phyloP scores from a whole-genome alignment of 2,113 vertebrate species.

The Pyxicephalus adspersus region DNA sequence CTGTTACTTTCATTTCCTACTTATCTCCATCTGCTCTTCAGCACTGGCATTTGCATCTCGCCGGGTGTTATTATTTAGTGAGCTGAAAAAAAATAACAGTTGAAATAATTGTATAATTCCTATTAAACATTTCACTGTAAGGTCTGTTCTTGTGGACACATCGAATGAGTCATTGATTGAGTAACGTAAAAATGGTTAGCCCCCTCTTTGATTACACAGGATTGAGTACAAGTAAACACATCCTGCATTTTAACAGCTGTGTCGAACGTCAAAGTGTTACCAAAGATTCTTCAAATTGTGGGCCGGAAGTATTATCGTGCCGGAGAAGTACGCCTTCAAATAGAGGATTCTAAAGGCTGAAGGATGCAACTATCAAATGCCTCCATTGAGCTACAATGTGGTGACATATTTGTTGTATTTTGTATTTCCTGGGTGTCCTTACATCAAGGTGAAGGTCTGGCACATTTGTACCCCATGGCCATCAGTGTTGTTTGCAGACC shows the following conservation, averaged over 20 bases:
- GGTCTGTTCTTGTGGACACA: not conserved
- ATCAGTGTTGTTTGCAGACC: too few relatives aligned
- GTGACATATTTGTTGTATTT: too few relatives aligned
- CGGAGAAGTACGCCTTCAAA: not conserved
- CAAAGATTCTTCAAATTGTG: slow-evolving; percentile 2
- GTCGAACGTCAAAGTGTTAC: slow-evolving; percentile 34
- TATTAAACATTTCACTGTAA: slow-evolving; percentile 39
- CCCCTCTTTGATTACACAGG: slow-evolving; percentile 27
- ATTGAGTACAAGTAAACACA: slow-evolving; percentile 22
- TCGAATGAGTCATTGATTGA: slow-evolving; percentile 28
- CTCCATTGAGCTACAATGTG: too few relatives aligned
- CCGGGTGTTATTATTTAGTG: slow-evolving; percentile 41
- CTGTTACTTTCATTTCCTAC: slow-evolving; percentile 46
- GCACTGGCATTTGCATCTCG: slow-evolving; percentile 6
- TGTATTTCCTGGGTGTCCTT: too few relatives aligned
- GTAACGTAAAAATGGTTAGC: slow-evolving; percentile 31
- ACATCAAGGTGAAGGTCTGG: too few relatives aligned
- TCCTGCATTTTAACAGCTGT: slow-evolving; percentile 22
- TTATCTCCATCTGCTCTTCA: slow-evolving; percentile 7
- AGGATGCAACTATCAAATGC: not conserved
- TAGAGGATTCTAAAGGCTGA: not conserved
- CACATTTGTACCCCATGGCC: too few relatives aligned
- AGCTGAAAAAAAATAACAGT: slow-evolving; percentile 33
- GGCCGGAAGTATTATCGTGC: not conserved
- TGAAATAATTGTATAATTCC: slow-evolving; percentile 22